These are phyloP conservation scores for Amblyopsis rosae DNA, from an alignment of 2,113 vertebrate genomes.

Conservation along the genomic window DNA sequence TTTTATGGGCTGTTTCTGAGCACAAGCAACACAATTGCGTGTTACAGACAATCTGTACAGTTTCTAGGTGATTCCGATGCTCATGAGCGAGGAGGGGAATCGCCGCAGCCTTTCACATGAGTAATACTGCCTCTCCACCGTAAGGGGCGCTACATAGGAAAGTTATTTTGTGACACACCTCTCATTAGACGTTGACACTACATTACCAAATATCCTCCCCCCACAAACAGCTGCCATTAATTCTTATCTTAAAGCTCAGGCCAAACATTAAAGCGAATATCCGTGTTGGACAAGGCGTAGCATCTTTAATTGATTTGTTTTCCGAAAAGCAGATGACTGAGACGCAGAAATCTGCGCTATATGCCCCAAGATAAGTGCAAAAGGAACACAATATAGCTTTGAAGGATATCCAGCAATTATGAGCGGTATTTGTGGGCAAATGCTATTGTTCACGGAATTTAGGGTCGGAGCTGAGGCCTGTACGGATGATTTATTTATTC, in stretches of 20 bases:
- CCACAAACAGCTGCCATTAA: constrained; percentile 26
- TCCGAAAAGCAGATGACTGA: constrained; percentile 61
- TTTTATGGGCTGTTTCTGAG: constrained; percentile 2
- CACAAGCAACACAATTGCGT: neutral
- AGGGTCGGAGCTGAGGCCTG: constrained; percentile 61
- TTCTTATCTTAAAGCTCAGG: constrained; percentile 64
- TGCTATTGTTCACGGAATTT: constrained; percentile 67
- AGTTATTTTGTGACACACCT: constrained; percentile 24
- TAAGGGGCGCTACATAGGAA: no score
- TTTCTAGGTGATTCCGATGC: neutral
- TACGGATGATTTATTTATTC: constrained; percentile 71
- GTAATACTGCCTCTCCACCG: neutral
- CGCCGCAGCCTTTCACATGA: neutral
- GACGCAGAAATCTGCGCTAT: constrained; percentile 53
- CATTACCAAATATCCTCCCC: constrained; percentile 16
- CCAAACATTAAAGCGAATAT: constrained; percentile 62
- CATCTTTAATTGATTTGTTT: constrained; percentile 67
- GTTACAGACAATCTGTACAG: neutral
- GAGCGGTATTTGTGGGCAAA: constrained; percentile 65
- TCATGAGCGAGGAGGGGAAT: neutral
- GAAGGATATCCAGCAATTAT: constrained; percentile 68
- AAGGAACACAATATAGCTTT: constrained; percentile 52
- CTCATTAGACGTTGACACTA: constrained; percentile 43
- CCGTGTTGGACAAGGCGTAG: constrained; percentile 43
- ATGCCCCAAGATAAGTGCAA: constrained; percentile 58